Conservation (phyloP, 2,888 invertebrate species). For the Drosophila sordidapex region DNA sequence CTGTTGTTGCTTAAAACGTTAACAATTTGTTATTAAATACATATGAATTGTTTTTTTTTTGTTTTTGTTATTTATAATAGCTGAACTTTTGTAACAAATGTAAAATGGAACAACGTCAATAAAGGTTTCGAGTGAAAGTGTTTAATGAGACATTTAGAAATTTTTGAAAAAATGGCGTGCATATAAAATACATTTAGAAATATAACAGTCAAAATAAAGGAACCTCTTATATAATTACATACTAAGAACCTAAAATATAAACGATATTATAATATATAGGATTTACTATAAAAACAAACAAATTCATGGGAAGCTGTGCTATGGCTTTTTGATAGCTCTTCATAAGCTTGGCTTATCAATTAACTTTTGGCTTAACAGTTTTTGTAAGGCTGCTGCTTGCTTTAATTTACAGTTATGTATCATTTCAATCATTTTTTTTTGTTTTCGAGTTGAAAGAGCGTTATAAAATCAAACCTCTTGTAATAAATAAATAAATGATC, state of each 20-base stretch:
- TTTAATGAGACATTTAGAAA: conserved; percentile 65
- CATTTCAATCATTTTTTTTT: conserved; percentile 12
- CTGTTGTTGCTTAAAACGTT: conserved; percentile 68
- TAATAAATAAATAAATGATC: conserved; percentile 5
- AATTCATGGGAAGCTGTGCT: conserved; percentile 74
- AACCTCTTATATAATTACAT: conserved; percentile 56
- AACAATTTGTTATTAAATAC: conserved; percentile 73
- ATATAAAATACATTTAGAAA: conserved; percentile 66
- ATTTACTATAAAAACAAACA: conserved; percentile 51
- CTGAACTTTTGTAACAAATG: conserved; percentile 65
- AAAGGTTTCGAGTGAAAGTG: conserved; percentile 50
- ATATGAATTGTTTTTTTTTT: conserved; percentile 38
- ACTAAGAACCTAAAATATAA: conserved; percentile 36
- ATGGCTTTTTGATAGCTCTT: conserved; percentile 61
- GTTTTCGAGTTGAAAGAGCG: conserved; percentile 9
- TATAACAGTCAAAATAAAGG: conserved; percentile 67
- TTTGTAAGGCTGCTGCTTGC: conserved; percentile 73
- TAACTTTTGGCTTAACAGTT: conserved; percentile 76
- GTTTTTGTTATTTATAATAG: conserved; percentile 27
- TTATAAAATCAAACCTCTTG: background rate
- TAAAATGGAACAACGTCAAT: conserved; percentile 78
- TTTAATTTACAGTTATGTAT: conserved; percentile 18
- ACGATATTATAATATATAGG: conserved; percentile 20
- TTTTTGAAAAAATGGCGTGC: conserved; percentile 46
- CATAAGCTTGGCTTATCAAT: conserved; percentile 78